Percentiles rank a stretch among this genome's conserved stretches.
Conservation (phyloP, 2,888 invertebrate species). For the Odiellus spinosus region DNA sequence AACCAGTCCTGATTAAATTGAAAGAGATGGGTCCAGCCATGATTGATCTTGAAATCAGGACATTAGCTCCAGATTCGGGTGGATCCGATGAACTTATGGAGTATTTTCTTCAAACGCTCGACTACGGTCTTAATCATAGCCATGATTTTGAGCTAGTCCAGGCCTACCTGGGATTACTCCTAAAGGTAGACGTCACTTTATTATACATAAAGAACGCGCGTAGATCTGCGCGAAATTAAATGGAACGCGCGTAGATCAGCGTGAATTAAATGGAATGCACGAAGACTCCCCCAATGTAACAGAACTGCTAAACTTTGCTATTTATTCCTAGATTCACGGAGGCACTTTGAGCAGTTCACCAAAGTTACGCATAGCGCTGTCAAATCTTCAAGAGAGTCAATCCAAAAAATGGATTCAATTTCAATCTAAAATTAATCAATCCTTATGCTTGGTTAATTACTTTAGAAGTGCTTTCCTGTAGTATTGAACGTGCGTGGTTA, state of each 20-base stretch:
- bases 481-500: no score
- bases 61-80: conserved; percentile 52
- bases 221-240: no score
- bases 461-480: conserved; percentile 27
- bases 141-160: conserved; percentile 76
- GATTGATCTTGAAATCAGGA: conserved; percentile 72
- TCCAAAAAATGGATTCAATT: conserved; percentile 15
- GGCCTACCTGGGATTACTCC: conserved; percentile 70
- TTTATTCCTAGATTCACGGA: conserved; percentile 25
- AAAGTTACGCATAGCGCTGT: conserved; percentile 14
- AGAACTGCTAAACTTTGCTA: no score
- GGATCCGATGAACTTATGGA: conserved; percentile 53
- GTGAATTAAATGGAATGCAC: no score
- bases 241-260: no score
- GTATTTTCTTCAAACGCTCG: conserved; percentile 58
- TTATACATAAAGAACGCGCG: no score
- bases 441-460: conserved; percentile 28
- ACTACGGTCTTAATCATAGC: conserved; percentile 52
- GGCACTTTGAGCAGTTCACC: conserved; percentile 23
- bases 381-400: conserved; percentile 11
- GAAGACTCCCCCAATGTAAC: no score
- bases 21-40: conserved; percentile 62
- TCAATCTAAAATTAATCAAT: conserved; percentile 20
- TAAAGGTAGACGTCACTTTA: no score
- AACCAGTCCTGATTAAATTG: conserved; percentile 42